Evolutionary conservation across 2,113 vertebrate genomes (phyloP), one percentile per base, ranked within the genome.

Genomic region (Toxotes chatareus): DNA sequence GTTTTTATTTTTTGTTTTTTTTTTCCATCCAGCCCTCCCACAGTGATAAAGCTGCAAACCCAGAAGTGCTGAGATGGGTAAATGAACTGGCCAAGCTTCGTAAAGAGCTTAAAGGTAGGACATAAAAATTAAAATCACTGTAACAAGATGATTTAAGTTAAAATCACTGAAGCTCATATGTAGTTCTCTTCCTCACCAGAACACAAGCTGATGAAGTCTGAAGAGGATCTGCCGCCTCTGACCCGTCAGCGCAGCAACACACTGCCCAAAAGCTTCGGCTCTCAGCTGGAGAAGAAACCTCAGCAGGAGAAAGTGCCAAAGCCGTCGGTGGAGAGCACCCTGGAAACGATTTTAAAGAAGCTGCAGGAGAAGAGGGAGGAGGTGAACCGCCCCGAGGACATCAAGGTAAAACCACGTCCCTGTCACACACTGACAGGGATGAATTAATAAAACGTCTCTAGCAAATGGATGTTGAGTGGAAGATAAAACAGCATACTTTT

Each of bases 241-340:
- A 96, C 96, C 76, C 96, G 98, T 32, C 98, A 99, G 85, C 96
- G 98, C 78, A 99, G 98, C 93, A 98, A 99, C 91, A 99, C 98
- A 0, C 96, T 99, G 62, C 98, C 98, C 56, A 99, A 97, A 93
- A 99, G 98, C 91, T 99, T 99, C 0, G 98, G 98, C 76, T 99
- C 98, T 31, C 97, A 98, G 77, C 95, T 99, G 4, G 98, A 99
- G 78, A 98, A 96, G 93, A 97, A 97, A 1, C 94, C 97, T 4
- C 74, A 92, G 49, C 91, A 95, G 6, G 97, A 99, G 80, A 98
- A 98, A 90, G 93, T 89, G 10, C 74, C 95, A 3, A 96, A 95
- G 88, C 98, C 98, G 4, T 94, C 97, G 0, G 96, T 97, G 51
- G 98, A 99, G 72, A 94, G 73, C 44, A 99, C 97, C 0, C 94